A percentile compares a stretch with the other conserved stretches of the same genome.
Evolutionary conservation across 2,113 vertebrate species (phyloP).

Genomic region (Macroglossus sobrinus): DNA sequence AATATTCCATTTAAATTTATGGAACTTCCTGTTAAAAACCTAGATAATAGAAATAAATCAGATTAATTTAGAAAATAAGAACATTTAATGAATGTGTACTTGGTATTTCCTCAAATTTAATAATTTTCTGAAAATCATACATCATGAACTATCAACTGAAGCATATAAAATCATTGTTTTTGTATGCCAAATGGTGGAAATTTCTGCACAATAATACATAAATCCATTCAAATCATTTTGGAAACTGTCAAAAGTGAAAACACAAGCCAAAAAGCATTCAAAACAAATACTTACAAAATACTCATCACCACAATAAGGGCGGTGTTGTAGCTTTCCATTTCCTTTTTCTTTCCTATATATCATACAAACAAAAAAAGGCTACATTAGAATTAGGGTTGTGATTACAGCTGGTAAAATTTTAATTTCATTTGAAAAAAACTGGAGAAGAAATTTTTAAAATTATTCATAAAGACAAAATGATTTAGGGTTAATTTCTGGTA

Average conservation of each 20-base stretch:
- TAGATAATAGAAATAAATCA: not conserved
- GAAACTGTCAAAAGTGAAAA: constrained; percentile 15
- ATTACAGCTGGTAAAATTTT: not conserved
- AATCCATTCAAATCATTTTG: not conserved
- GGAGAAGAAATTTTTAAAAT: not conserved
- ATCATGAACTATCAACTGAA: constrained; percentile 6
- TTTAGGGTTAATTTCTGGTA: not conserved
- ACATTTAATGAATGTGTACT: not conserved
- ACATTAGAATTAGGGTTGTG: not conserved
- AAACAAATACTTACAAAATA: constrained; percentile 83
- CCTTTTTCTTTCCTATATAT: constrained; percentile 79
- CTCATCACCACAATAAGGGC: constrained; percentile 84
- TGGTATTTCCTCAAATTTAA: constrained; percentile 17
- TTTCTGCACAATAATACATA: not conserved
- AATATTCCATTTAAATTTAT: constrained; percentile 5
- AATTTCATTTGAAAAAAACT: constrained; percentile 10
- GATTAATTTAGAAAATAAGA: constrained; percentile 17
- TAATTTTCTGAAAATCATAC: constrained; percentile 41
- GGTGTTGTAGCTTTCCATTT: constrained; percentile 73
- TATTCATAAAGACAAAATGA: constrained; percentile 17
- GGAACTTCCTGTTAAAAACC: constrained; percentile 9
- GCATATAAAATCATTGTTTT: constrained; percentile 13
- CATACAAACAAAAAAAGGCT: constrained; percentile 35
- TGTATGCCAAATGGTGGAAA: not conserved
- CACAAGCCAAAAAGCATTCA: not conserved